phyloP scores from a whole-genome alignment of 2,113 vertebrate species.

The Tursiops truncatus region DNA sequence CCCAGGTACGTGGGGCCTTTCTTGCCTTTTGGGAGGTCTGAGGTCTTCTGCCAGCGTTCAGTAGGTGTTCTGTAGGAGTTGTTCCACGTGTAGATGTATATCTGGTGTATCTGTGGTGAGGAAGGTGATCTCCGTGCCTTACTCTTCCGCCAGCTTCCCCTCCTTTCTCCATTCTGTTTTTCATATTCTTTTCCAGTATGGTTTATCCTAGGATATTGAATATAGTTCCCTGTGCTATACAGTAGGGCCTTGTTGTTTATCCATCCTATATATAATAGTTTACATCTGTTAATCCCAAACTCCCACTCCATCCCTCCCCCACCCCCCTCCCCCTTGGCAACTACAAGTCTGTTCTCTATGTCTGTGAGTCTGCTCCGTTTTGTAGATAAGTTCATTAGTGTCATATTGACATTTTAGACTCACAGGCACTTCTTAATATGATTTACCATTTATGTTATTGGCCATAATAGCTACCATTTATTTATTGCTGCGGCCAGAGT shows the following conservation, averaged over 20 bases:
- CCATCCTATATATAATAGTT: neutral
- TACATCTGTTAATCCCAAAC: neutral
- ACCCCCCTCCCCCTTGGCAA: neutral
- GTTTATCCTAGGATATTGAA: neutral
- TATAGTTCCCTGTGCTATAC: neutral
- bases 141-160: too few relatives aligned
- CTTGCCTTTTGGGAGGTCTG: too few relatives aligned
- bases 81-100: too few relatives aligned
- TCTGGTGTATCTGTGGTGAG: too few relatives aligned
- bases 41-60: too few relatives aligned
- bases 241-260: neutral
- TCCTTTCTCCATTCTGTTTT: too few relatives aligned
- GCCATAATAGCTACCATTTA: too few relatives aligned
- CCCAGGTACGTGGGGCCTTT: too few relatives aligned
- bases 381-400: neutral
- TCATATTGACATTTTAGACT: neutral
- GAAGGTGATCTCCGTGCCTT: too few relatives aligned
- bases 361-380: neutral
- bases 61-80: too few relatives aligned
- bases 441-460: neutral
- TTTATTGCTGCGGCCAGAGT: neutral
- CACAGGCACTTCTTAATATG: neutral
- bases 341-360: neutral
- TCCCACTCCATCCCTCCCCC: neutral
- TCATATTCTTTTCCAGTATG: rapidly evolving